Evolutionary conservation across 2,888 invertebrate species (phyloP), one percentile per base, ranked within the genome.

Genomic region (Lycia hirtaria): DNA sequence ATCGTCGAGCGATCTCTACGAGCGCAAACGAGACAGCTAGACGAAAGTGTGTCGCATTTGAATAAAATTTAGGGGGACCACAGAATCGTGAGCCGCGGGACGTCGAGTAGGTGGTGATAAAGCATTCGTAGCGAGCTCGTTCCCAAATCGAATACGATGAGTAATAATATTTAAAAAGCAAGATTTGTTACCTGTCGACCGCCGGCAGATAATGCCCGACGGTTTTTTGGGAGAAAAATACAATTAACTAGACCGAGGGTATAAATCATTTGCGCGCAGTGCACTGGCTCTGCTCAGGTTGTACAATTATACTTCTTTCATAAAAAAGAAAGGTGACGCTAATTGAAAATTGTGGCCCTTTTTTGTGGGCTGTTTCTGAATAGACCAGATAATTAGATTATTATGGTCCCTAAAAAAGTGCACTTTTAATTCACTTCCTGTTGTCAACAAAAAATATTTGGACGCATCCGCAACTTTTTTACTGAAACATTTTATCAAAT

Each of bases 61-160:
- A 88, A 88, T 88, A 88, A 89, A 89, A 87, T 91, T 91, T 91
- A 85, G 88, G 92, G 90, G 91, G 85, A 87, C 87, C 83, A 83
- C 80, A 86, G 80, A 87, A 80, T 82, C 80, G 83, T 83, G 86
- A 89, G 73, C 90, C 80, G 83, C 89, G 90, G 91, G 91, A 88
- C 77, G 85, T 85, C 89, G 89, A 92, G 90, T 92, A 91, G 92
- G 92, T 92, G 92, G 92, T 89, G 90, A 90, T 92, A 91, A 91
- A 92, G 89, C 90, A 91, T 92, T 87, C 88, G 89, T 86, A 88
- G 88, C 82, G 81, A 81, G 85, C 83, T 81, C 84, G 87, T 81
- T 90, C 87, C 88, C 87, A 89, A 90, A 90, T 90, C 90, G 87
- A 88, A 88, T 86, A 78, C 92, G 92, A 90, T 92, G 92, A 92